Evolutionary conservation across 2,888 invertebrate species (phyloP).

Genomic region (Thysanoteuthis rhombus): DNA sequence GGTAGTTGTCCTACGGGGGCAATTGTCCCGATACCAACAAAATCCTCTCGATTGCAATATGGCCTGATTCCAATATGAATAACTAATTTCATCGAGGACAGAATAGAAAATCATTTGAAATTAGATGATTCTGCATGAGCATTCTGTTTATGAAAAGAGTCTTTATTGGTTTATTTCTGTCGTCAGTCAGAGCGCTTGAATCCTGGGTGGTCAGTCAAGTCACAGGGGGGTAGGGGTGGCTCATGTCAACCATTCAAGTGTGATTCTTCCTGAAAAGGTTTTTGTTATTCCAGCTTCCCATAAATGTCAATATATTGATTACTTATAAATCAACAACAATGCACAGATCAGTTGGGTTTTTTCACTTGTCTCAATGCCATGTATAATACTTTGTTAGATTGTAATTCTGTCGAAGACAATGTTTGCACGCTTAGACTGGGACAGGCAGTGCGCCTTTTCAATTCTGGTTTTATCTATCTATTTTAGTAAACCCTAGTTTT

Average conservation of each 20-base stretch:
- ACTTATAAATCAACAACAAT: neutral
- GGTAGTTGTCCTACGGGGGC: too few species aligned
- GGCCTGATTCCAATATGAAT: neutral
- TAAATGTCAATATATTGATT: neutral
- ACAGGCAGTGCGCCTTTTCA: neutral
- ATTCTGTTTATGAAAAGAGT: neutral
- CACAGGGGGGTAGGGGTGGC: neutral
- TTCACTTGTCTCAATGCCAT: too few species aligned
- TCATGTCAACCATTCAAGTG: neutral
- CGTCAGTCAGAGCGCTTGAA: neutral
- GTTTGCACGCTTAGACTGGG: neutral
- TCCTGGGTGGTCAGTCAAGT: slow-evolving; percentile 12
- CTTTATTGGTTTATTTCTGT: neutral
- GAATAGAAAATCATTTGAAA: neutral
- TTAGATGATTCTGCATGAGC: neutral
- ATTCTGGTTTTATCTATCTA: too few species aligned
- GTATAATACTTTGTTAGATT: too few species aligned
- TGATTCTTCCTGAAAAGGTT: neutral
- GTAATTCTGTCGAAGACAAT: too few species aligned
- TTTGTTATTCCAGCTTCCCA: neutral
- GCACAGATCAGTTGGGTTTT: neutral
- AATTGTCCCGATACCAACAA: too few species aligned
- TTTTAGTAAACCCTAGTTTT: too few species aligned
- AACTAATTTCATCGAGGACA: neutral
- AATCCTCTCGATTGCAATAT: neutral